Base-by-base conservation (phyloP, 1,140 invertebrate species). In the Diploscapter pachys region DNA sequence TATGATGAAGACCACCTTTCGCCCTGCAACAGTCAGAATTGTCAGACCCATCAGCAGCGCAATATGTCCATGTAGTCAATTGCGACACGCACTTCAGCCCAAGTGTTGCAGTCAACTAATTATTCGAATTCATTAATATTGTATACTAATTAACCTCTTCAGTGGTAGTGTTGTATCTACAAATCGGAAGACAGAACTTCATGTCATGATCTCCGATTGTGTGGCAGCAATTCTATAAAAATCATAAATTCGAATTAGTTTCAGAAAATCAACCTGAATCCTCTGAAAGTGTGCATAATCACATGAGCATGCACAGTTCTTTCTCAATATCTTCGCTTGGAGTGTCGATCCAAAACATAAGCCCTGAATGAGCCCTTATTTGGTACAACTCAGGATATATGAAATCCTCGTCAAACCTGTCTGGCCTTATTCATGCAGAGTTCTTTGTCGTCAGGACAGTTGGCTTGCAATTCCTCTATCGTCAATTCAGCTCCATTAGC, bases 1-100 rank as follows among this genome's bases (percentile, higher is more conserved):
- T 49, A 71, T 11, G 11, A 48, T 48, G n/a, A 73, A n/a, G 4
- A 11, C 4, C 54, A 82, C 81, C 82, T 78, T 82, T 83, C 0
- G 73, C 9, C 55, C 71, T 77, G 69, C 82, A 83, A 67, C 82
- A 83, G 8, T 63, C 78, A n/a, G 83, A 83, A 54, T 81, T 84
- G 67, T 83, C 82, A 13, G 76, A 81, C 31, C 70, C 65, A 57
- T 83, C 82, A 50, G 81, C 72, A 4, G 82, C 81, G 79, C 82
- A 83, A 77, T 83, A 83, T 3, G 82, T 81, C 82, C 82, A 83
- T 4, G 81, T 84, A 5, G 83, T 85, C 64, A 83, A 64, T 56
- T 85, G 81, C 6, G 80, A 81, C 31, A 83, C 82, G 63, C 82
- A 83, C 66, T 83, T 83, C 13, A 83, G 56, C 0, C 82, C 82